Percentiles rank a stretch among this genome's conserved stretches.
These are phyloP conservation scores for Aphidius gifuensis DNA, from an alignment of 1,140 invertebrate species.

Conservation along the genomic window DNA sequence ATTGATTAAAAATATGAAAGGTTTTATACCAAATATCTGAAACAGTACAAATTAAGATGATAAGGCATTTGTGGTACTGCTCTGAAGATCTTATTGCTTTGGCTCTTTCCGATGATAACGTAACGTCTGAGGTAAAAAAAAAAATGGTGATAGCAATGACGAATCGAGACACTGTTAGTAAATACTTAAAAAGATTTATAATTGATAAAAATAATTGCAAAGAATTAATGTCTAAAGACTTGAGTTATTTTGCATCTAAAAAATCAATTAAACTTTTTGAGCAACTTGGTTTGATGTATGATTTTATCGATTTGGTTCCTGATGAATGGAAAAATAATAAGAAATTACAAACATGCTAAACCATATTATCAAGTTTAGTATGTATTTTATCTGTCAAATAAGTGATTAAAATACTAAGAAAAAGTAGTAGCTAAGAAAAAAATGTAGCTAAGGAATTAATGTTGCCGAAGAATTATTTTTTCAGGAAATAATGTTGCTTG, in stretches of 20 bases:
- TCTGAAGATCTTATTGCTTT: slow-evolving; percentile 27
- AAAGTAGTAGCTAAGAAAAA: no score
- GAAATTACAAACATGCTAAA: slow-evolving; percentile 12
- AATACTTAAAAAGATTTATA: not conserved
- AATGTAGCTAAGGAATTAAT: no score
- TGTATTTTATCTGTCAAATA: slow-evolving; percentile 12
- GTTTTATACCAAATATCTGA: slow-evolving; percentile 23
- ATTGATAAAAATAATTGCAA: not conserved
- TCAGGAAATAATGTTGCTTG: no score
- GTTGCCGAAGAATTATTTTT: no score
- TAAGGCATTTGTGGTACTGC: slow-evolving; percentile 36
- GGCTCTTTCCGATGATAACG: slow-evolving; percentile 32
- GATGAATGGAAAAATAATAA: slow-evolving; percentile 10
- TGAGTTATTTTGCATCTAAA: slow-evolving; percentile 13
- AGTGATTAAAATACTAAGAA: no score
- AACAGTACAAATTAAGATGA: slow-evolving; percentile 26
- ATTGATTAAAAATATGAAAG: slow-evolving; percentile 18
- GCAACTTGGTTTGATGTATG: slow-evolving; percentile 12
- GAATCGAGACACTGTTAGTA: not conserved
- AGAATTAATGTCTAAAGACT: slow-evolving; percentile 2
- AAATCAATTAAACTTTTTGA: slow-evolving; percentile 14
- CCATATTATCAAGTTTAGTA: slow-evolving; percentile 9
- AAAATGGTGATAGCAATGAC: slow-evolving; percentile 9
- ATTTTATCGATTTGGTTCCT: slow-evolving; percentile 16
- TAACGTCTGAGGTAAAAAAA: slow-evolving; percentile 24